A percentile compares a stretch with the other conserved stretches of the same genome.
phyloP scores from a whole-genome alignment of 2,113 vertebrate species.

The Scophthalmus maximus region DNA sequence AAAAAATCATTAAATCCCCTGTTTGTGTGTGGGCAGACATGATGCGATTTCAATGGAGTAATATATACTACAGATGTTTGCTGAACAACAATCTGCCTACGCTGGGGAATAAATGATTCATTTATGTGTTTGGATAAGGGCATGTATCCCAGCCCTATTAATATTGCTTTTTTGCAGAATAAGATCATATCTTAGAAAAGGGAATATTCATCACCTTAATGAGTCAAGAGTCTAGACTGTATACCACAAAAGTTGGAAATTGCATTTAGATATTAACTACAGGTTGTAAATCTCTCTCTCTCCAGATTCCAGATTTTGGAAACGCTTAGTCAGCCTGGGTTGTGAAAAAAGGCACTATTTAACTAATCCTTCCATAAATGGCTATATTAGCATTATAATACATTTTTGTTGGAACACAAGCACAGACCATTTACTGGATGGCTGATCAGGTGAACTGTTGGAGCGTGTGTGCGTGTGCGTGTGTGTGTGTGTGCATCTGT shows the following conservation, averaged over 20 bases:
- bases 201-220: constrained; percentile 75
- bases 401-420: constrained; percentile 38
- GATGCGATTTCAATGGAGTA: constrained; percentile 48
- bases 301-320: constrained; percentile 54
- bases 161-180: constrained; percentile 77
- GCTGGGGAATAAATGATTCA: constrained; percentile 72
- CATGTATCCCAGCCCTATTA: constrained; percentile 70
- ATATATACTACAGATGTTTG: constrained; percentile 79
- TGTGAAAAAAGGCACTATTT: constrained; percentile 46
- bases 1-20: constrained; percentile 56
- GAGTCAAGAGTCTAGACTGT: constrained; percentile 55
- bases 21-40: constrained; percentile 53
- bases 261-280: constrained; percentile 65
- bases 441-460: constrained; percentile 41
- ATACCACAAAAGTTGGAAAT: constrained; percentile 54
- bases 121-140: constrained; percentile 77
- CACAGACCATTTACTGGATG: constrained; percentile 45
- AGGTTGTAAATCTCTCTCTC: constrained; percentile 67
- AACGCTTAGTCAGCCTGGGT: constrained; percentile 54
- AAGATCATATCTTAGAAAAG: constrained; percentile 72
- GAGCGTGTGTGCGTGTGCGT: not conserved
- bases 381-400: constrained; percentile 40
- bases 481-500: constrained; percentile 20
- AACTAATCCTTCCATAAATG: constrained; percentile 58
- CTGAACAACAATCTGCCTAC: constrained; percentile 46